phyloP scores from a whole-genome alignment of 2,113 vertebrate genomes.

The Drymodes brunneopygia region DNA sequence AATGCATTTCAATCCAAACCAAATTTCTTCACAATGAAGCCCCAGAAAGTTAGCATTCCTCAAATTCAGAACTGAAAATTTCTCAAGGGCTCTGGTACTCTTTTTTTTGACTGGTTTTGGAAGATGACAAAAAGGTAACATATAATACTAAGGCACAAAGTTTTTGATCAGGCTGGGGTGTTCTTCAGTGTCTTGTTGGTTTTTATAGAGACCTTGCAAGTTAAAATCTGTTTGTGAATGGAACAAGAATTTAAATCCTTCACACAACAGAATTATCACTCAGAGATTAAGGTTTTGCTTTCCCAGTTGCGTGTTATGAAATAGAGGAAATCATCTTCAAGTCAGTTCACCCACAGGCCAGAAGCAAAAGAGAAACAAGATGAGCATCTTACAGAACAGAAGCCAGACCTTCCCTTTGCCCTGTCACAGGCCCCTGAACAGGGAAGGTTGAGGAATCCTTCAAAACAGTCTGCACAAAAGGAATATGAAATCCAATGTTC shows the following conservation, averaged over 20 bases:
- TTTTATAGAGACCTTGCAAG: background rate
- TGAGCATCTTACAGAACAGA: background rate
- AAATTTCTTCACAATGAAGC: background rate
- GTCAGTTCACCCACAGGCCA: background rate
- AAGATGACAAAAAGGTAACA: background rate
- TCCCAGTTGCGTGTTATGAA: background rate
- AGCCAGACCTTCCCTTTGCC: background rate
- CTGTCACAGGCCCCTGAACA: background rate
- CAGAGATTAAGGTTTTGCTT: background rate
- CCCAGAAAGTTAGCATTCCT: background rate
- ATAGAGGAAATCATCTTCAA: background rate
- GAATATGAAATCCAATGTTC: background rate
- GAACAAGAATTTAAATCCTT: background rate
- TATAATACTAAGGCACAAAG: background rate
- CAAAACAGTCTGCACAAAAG: background rate
- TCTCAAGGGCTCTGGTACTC: background rate
- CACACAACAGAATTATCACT: background rate
- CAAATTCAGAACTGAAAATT: background rate
- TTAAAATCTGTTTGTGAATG: background rate
- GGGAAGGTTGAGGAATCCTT: background rate
- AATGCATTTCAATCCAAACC: background rate
- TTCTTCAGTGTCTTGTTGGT: background rate
- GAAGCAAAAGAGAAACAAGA: conserved; percentile 6
- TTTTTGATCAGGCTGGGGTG: background rate
- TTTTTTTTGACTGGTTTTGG: background rate